phyloP scores from a whole-genome alignment of 2,797 vertebrate species.

The Arvicola amphibius region DNA sequence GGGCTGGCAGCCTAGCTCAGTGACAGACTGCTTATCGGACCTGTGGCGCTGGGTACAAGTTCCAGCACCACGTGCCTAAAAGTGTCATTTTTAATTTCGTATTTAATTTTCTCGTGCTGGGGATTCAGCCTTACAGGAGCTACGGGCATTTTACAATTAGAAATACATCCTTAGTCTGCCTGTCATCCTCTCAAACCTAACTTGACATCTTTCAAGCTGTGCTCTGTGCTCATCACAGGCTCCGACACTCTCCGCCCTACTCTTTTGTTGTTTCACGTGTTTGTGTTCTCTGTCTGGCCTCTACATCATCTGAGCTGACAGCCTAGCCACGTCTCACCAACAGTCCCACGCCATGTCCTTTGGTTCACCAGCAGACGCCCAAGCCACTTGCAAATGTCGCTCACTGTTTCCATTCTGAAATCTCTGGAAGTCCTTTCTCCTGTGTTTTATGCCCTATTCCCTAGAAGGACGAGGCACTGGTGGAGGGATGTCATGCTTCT shows the following conservation, averaged over 20 bases:
- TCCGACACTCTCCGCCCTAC: not conserved
- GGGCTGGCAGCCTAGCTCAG: not conserved
- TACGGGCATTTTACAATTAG: not conserved
- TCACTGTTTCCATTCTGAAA: slow-evolving; percentile 3
- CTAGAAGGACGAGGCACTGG: not conserved
- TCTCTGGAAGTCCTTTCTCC: not conserved
- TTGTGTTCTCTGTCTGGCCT: not conserved
- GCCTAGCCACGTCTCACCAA: not conserved
- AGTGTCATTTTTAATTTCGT: not conserved
- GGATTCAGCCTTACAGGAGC: not conserved
- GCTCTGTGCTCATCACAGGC: not conserved
- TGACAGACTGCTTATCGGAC: not conserved
- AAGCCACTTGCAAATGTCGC: not conserved
- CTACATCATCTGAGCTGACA: not conserved
- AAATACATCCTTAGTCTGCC: not conserved
- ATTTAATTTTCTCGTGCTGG: not conserved
- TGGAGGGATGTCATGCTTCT: not conserved
- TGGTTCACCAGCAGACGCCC: not conserved
- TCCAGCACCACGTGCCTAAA: not conserved
- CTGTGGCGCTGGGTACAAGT: not conserved
- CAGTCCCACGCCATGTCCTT: not conserved
- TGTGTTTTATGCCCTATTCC: not conserved
- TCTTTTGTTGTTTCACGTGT: not conserved
- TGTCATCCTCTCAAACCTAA: slow-evolving; percentile 32
- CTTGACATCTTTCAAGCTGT: not conserved